Evolutionary conservation across 2,113 vertebrate species (phyloP), one percentile per base, ranked within the genome.

Genomic region (Pachycephala philippinensis): DNA sequence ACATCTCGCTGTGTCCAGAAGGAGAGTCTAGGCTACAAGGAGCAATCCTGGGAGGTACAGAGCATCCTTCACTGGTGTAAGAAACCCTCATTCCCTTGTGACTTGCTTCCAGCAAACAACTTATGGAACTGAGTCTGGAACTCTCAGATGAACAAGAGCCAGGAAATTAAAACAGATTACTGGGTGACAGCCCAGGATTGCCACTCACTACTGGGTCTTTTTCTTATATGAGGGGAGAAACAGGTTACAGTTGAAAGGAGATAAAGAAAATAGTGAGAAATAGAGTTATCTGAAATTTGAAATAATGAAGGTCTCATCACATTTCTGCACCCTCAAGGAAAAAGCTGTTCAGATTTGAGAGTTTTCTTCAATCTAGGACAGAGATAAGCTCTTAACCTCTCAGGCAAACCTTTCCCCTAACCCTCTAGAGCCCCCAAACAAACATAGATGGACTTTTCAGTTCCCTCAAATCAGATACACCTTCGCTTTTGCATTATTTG

Each of bases 371-470:
- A 50, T 78, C 40, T 57, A 69, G 42, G 78, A 79, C 53, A 83
- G 44, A 76, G 24, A 31, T 72, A 84, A 91, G 6, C 66, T 76
- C 54, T 89, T 95, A 96, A 91, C 74, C n/a, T 91, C 61, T 23
- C 70, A 72, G 59, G 27, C 3, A 2, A 95, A 85, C 72, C 65
- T 85, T 95, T 84, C 33, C 45, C 22, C 57, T 72, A 69, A 72
- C 14, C 57, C 49, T 72, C 91, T 42, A 42, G 84, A 91, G 84
- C n/a, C 26, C n/a, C 40, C 37, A 96, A 78, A 97, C 71, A 94
- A 97, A 89, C 89, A 94, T 33, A 95, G 91, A 94, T 89, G 28
- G 77, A 89, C 91, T 78, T 93, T 96, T 97, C 87, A 91, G 28
- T 33, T 89, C 40, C 61, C 19, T 89, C 45, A 72, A 76, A 93